A percentile compares a stretch with the other conserved stretches of the same genome.
Conservation (phyloP, 2,113 vertebrate species). For the Lepus timidus region DNA sequence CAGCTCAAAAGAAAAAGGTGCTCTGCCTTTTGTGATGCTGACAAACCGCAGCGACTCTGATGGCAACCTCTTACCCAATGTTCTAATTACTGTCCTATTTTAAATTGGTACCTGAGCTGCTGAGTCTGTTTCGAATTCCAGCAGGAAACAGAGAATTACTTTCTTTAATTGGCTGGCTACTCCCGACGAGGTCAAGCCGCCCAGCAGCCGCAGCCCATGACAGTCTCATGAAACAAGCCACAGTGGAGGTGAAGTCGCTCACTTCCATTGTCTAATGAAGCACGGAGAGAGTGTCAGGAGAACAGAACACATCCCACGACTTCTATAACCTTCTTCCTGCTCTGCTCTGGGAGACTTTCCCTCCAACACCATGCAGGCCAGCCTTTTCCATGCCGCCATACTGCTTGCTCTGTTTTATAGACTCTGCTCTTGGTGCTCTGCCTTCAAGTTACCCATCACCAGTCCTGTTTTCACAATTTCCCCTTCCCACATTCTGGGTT, state of each 20-base stretch:
- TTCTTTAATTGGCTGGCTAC: constrained; percentile 97
- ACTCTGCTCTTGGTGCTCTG: not conserved
- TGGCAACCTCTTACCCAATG: not conserved
- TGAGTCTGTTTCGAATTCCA: constrained; percentile 96
- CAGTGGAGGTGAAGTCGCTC: constrained; percentile 96
- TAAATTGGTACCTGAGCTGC: constrained; percentile 94
- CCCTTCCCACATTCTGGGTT: not conserved
- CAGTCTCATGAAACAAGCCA: constrained; percentile 98
- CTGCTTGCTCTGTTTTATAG: not conserved
- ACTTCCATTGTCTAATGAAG: constrained; percentile 97
- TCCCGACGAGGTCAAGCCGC: constrained; percentile 96
- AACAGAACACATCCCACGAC: not conserved
- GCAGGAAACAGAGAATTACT: constrained; percentile 94
- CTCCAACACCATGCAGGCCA: not conserved
- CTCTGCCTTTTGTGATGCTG: not conserved
- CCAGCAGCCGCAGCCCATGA: constrained; percentile 99
- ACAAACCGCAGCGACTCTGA: not conserved
- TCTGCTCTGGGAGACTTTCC: not conserved
- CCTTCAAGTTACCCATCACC: not conserved
- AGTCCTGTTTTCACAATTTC: not conserved
- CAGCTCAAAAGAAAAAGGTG: constrained; percentile 8
- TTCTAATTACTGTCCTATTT: not conserved
- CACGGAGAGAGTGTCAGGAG: not conserved
- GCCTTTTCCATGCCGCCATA: not conserved
- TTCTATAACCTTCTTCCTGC: not conserved